Evolutionary conservation across 2,888 invertebrate genomes (phyloP), one percentile per base, ranked within the genome.

Genomic region (Epsilonema sp.): DNA sequence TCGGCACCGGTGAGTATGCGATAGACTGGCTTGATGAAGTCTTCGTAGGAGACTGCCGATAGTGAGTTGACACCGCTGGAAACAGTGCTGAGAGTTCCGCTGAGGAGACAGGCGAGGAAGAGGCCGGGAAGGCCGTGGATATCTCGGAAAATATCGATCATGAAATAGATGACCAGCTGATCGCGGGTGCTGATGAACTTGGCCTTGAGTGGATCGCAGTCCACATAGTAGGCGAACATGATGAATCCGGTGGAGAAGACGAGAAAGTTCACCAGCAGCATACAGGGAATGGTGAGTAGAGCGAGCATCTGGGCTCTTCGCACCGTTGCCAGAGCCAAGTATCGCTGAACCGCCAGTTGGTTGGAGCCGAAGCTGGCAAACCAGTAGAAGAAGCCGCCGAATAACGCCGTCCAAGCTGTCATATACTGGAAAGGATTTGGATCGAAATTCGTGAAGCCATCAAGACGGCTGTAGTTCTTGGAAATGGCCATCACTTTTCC

Each of bases 381-480:
- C 62, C 64, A 64, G 53, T 57, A 58, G 22, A 63, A 56, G 36
- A 52, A 51, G 24, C 60, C 62, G 47, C 64, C 65, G 52, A 65
- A 55, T 13, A 58, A 45, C 44, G 62, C 56, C 19, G 62, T 54
- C 63, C 62, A 65, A 19, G 62, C 50, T 11, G 62, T 61, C 51
- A 63, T 63, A 21, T 64, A 54, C 4, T 55, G 55, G 19, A 55
- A 55, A 16, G 63, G 64, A 48, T 59, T 54, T 4, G 55, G 55
- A 51, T 56, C 61, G 56, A 50, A 58, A 45, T 59, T 60, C 39
- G 2, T 60, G 23, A 58, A 58, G 49, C 64, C 64, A 13, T 58
- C 51, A 1, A 66, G 55, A 25, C 67, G 49, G 1, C 58, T 57
- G 11, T 58, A 58, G 20, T 55, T 52, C 2, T 55, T 53, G 25